Evolutionary conservation across 2,113 vertebrate species (phyloP).

Genomic region (Amblyopsis rosae): DNA sequence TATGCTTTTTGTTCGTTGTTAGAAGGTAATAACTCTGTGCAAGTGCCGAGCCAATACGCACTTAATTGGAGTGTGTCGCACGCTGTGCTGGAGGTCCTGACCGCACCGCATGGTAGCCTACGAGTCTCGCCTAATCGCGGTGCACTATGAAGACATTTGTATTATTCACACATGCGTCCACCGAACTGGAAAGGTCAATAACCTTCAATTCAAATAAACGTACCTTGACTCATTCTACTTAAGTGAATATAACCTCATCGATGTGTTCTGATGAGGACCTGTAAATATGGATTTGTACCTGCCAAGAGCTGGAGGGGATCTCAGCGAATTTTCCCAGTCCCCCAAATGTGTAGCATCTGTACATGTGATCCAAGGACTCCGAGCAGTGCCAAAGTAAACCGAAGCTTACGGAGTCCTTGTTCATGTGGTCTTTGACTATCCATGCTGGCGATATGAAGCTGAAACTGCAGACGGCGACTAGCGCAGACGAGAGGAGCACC

Average conservation of each 20-base stretch:
- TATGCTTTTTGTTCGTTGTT: too few relatives aligned
- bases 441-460: constrained; percentile 88
- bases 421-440: constrained; percentile 81
- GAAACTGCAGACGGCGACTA: constrained; percentile 85
- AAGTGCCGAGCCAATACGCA: too few relatives aligned
- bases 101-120: constrained; percentile 31
- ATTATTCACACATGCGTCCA: constrained; percentile 1
- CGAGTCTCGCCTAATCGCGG: constrained; percentile 17
- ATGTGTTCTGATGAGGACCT: too few relatives aligned
- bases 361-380: constrained; percentile 77
- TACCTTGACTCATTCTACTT: not conserved
- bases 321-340: constrained; percentile 83
- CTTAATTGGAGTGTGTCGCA: constrained; percentile 12
- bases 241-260: not conserved
- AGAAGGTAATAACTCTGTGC: too few relatives aligned
- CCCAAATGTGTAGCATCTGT: constrained; percentile 82
- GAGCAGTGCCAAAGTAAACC: constrained; percentile 89
- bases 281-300: constrained; percentile 70
- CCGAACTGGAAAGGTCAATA: not conserved
- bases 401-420: constrained; percentile 81
- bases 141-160: not conserved
- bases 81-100: constrained; percentile 49
- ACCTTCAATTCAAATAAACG: not conserved
- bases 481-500: constrained; percentile 84
- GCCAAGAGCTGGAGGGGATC: constrained; percentile 90